phyloP scores from a whole-genome alignment of 2,888 invertebrate species.

The Tipula helvola region DNA sequence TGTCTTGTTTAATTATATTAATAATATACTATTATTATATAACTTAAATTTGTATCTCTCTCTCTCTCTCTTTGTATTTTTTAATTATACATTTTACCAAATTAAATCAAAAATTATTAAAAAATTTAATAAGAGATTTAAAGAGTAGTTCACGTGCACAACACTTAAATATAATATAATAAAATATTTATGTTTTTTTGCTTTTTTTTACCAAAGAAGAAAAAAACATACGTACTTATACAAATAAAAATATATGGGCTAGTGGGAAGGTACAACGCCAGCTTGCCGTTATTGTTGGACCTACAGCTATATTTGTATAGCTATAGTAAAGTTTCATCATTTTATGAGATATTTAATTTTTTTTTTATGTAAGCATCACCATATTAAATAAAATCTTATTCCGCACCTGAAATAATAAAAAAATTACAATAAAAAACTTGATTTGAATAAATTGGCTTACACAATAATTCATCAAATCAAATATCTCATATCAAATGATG shows the following conservation, averaged over 20 bases:
- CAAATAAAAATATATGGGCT: slow-evolving; percentile 27
- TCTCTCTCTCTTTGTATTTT: neutral
- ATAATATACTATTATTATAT: neutral
- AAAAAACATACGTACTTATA: slow-evolving; percentile 9
- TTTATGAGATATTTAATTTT: slow-evolving; percentile 13
- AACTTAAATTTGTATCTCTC: neutral
- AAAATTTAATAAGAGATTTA: slow-evolving; percentile 6
- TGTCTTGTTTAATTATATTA: neutral
- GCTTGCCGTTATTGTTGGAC: slow-evolving; percentile 59
- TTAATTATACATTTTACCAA: neutral
- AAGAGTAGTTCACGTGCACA: slow-evolving; percentile 34
- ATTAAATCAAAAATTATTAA: neutral
- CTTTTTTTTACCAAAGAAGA: neutral
- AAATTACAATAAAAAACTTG: neutral
- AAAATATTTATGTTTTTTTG: neutral
- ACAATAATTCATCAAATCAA: neutral
- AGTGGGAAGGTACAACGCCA: slow-evolving; percentile 42
- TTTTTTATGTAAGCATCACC: neutral
- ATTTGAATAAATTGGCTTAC: neutral
- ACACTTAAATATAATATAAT: neutral
- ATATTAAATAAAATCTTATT: neutral
- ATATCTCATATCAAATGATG: slow-evolving; percentile 9
- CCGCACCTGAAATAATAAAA: no score
- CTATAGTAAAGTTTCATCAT: slow-evolving; percentile 8
- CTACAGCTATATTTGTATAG: slow-evolving; percentile 21